Evolutionary conservation across 2,888 invertebrate species (phyloP).

Genomic region (Sesamia inferens): DNA sequence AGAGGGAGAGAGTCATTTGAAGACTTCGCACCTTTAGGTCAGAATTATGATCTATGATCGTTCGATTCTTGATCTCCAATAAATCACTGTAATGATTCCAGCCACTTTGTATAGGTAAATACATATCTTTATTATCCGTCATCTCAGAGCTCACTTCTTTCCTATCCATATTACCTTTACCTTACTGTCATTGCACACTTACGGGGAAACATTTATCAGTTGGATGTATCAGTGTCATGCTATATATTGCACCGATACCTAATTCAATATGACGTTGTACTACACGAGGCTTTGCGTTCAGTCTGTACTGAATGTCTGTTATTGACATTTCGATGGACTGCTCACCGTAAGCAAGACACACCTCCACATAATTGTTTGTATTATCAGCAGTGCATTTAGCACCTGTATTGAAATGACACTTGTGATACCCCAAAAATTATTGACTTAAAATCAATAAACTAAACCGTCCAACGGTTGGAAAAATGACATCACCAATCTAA

Average conservation of each 20-base stretch:
- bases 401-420: not conserved
- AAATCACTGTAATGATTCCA: no score
- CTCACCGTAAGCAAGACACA: not conserved
- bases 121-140: not conserved
- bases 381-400: not conserved
- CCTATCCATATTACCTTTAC: not conserved
- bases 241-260: not conserved
- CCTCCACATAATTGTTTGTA: constrained; percentile 5
- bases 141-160: not conserved
- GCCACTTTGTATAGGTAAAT: no score
- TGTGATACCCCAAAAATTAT: not conserved
- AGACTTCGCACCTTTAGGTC: no score
- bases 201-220: not conserved
- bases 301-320: constrained; percentile 5
- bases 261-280: constrained; percentile 5
- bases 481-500: not conserved
- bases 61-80: no score
- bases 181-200: not conserved
- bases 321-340: constrained; percentile 20
- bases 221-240: not conserved
- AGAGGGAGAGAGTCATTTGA: no score
- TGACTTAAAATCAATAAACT: not conserved
- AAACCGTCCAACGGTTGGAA: not conserved
- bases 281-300: constrained; percentile 1
- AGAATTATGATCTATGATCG: not conserved